phyloP scores from a whole-genome alignment of 1,140 invertebrate species.

The Araneus ventricosus region DNA sequence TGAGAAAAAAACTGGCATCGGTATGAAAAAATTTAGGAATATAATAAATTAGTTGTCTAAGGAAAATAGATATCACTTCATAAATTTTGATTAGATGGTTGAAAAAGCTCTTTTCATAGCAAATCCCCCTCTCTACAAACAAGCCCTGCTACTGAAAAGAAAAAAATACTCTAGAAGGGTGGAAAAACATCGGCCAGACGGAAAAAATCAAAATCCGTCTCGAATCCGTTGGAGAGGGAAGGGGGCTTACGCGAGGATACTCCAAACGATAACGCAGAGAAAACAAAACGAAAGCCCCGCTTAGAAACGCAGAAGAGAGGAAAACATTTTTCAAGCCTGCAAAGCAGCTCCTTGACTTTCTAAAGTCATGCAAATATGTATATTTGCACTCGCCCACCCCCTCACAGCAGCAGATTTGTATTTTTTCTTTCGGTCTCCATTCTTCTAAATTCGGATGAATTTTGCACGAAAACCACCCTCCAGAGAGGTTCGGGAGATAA shows the following conservation, averaged over 20 bases:
- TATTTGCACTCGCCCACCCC: neutral
- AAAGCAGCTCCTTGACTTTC: conserved; percentile 16
- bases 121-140: neutral
- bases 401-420: neutral
- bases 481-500: no score
- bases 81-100: neutral
- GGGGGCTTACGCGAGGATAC: neutral
- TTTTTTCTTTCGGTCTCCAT: neutral
- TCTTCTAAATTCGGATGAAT: neutral
- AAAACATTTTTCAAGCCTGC: conserved; percentile 17
- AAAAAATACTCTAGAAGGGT: neutral
- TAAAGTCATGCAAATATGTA: conserved; percentile 31
- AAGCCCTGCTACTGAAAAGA: neutral
- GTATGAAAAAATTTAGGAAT: neutral
- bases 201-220: neutral
- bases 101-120: neutral
- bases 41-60: neutral
- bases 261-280: neutral
- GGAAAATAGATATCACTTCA: neutral
- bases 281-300: neutral
- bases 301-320: neutral
- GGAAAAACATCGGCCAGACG: neutral
- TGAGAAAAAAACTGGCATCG: no score
- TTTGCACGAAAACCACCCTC: neutral
- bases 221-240: no score